Evolutionary conservation across 92 coral and sea anemone species (phyloP).

Genomic region (Porites cylindrica): DNA sequence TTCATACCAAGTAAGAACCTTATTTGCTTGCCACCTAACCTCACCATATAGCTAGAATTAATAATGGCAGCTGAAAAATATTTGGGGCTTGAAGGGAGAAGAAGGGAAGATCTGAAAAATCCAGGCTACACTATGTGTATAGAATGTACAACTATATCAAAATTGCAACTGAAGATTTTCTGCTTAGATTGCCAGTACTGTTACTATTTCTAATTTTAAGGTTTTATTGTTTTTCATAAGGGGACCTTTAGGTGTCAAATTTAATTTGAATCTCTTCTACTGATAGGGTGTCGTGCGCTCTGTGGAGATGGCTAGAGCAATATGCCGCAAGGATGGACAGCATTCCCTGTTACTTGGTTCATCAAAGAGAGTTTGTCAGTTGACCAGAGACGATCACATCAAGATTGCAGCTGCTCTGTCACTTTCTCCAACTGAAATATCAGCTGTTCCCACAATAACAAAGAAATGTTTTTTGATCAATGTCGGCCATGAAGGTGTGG

Average conservation of each 20-base stretch:
- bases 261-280: slow-evolving; percentile 5
- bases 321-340: slow-evolving; percentile 21
- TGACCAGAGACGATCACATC: too few species aligned
- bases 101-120: too few species aligned
- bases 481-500: slow-evolving; percentile 60
- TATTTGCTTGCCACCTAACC: neutral
- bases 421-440: too few species aligned
- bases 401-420: too few species aligned
- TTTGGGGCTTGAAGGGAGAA: too few species aligned
- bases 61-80: too few species aligned
- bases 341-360: slow-evolving; percentile 41
- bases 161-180: neutral
- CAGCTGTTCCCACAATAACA: too few species aligned
- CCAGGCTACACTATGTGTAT: too few species aligned
- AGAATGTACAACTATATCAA: too few species aligned
- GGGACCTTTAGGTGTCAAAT: slow-evolving; percentile 6
- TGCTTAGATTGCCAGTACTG: neutral
- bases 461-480: too few species aligned
- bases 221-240: neutral
- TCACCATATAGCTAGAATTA: too few species aligned
- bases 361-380: slow-evolving; percentile 24
- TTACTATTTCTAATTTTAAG: neutral
- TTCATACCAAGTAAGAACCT: neutral
- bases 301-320: slow-evolving; percentile 34
- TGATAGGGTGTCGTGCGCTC: slow-evolving; percentile 35